phyloP scores from a whole-genome alignment of 2,888 invertebrate genomes.

The Heliconius erato region DNA sequence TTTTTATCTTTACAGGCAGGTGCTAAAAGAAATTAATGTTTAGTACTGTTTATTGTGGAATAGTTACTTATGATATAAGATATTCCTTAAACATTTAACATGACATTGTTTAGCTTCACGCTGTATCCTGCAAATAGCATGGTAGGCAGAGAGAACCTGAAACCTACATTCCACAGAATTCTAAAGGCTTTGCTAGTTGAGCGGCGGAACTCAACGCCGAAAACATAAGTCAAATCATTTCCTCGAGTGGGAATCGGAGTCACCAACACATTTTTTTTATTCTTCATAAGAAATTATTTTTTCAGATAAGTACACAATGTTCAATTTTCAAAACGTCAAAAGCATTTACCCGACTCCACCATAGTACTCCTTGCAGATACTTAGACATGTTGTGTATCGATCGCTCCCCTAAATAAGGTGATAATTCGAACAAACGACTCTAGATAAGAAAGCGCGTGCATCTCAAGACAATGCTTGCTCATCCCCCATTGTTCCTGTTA shows the following conservation, averaged over 20 bases:
- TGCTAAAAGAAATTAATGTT: not conserved
- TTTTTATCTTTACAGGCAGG: not conserved
- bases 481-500: slow-evolving; percentile 49
- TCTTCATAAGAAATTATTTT: no score
- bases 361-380: slow-evolving; percentile 13
- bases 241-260: no score
- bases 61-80: not conserved
- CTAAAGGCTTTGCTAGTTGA: no score
- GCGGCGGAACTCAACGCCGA: no score
- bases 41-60: not conserved
- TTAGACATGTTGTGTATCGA: slow-evolving; percentile 24
- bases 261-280: no score
- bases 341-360: not conserved
- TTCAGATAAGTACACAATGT: not conserved
- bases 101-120: no score
- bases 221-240: no score
- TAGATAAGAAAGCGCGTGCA: slow-evolving; percentile 41
- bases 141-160: no score
- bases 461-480: slow-evolving; percentile 43
- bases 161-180: no score
- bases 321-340: not conserved
- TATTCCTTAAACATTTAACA: not conserved
- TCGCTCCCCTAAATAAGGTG: slow-evolving; percentile 31
- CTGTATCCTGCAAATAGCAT: no score
- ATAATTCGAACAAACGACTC: slow-evolving; percentile 42